Percentiles rank a stretch among this genome's conserved stretches.
phyloP scores from a whole-genome alignment of 2,888 invertebrate genomes.

The Heliconius cydno region DNA sequence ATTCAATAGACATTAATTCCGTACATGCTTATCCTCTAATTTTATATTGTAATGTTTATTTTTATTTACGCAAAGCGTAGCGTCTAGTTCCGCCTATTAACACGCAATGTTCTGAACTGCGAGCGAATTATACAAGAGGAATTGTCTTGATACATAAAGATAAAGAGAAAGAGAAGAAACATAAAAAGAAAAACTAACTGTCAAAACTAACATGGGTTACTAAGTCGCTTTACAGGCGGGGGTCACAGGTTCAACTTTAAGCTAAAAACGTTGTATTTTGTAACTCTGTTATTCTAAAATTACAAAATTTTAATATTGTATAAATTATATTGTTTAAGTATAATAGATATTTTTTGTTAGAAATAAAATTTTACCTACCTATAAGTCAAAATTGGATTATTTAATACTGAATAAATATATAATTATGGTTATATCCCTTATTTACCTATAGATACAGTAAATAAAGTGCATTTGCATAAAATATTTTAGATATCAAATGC shows the following conservation, averaged over 20 bases:
- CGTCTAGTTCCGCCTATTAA: no score
- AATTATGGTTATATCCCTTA: no score
- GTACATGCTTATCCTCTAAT: no score
- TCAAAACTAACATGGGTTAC: constrained; percentile 51
- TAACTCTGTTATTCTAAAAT: background rate
- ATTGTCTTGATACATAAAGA: background rate
- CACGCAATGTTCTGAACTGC: no score
- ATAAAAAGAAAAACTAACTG: constrained; percentile 28
- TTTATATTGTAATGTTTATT: background rate
- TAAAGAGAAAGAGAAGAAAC: no score
- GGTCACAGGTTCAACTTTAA: constrained; percentile 46
- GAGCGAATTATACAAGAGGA: no score
- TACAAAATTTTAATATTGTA: background rate
- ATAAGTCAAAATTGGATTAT: background rate
- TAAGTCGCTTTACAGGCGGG: constrained; percentile 45
- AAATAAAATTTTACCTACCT: background rate
- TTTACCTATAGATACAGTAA: no score
- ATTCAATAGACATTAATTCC: no score
- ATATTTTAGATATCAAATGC: no score
- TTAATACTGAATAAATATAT: background rate
- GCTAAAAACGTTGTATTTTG: constrained; percentile 1
- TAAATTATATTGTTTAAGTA: no score
- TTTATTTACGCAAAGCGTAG: no score
- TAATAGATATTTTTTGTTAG: background rate
- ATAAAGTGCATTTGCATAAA: no score